Base-by-base conservation (phyloP, 2,888 invertebrate genomes). In the Drosophila kokeensis region DNA sequence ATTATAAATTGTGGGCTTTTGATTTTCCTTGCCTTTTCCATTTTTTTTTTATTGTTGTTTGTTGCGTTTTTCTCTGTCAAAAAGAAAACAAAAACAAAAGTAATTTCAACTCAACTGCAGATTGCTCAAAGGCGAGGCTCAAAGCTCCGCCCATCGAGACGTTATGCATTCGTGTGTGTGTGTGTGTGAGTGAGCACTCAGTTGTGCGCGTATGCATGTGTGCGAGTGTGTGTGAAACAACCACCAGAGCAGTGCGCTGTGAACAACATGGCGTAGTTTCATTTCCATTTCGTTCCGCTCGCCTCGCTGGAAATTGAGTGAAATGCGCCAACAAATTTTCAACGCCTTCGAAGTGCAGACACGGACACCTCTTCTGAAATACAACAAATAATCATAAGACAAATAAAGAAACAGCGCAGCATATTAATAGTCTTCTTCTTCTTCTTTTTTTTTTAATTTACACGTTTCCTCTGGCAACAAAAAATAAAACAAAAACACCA, bases 181-280 rank as follows among this genome's bases (percentile, higher is more conserved):
- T 55, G 54, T 29, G 70, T 24, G 68, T 58, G 61, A 24, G 53
- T 18, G 29, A 49, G 55, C 21, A 8, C 61, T 62, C 36, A 21
- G 34, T 24, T 52, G 27, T 29, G 42, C 29, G 27, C 15, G 21
- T 52, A 42, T 38, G 36, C n/a, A n/a, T n/a, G n/a, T 13, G 42
- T 29, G 60, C 2, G n/a, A 1, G 21, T 65, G 66, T 54, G 64
- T 69, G 76, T 64, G 78, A 75, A 78, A 72, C 81, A 80, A 61
- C 72, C 69, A 75, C 66, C 67, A 58, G 65, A 32, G 59, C 70
- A 32, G 52, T 67, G 68, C 62, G 53, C 49, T 55, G 49, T 49
- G 42, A 79, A 85, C 90, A 91, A 91, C 82, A 91, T 91, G 91
- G 91, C 91, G 92, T 73, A 81, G 91, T 91, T 90, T 65, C 89